A percentile compares a stretch with the other conserved stretches of the same genome.
phyloP scores from a whole-genome alignment of 2,888 invertebrate genomes.

The Philhelius pedissequus region DNA sequence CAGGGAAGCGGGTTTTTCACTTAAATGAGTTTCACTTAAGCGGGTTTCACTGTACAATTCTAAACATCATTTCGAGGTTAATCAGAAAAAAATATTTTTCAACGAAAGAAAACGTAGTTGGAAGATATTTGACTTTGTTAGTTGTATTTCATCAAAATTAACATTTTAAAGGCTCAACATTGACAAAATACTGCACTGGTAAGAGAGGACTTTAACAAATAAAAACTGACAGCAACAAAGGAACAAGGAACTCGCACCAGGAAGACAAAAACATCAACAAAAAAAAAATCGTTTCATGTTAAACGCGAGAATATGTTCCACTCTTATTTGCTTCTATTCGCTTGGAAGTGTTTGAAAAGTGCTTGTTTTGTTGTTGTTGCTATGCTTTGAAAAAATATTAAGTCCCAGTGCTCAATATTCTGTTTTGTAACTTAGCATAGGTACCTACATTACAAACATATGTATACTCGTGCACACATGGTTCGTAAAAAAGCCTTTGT shows the following conservation, averaged over 20 bases:
- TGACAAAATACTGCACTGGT: not conserved
- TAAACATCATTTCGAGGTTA: too few relatives aligned
- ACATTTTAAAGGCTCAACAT: not conserved
- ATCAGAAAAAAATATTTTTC: too few relatives aligned
- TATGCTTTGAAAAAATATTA: slow-evolving; percentile 25
- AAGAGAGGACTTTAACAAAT: not conserved
- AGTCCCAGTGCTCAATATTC: not conserved
- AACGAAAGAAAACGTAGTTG: too few relatives aligned
- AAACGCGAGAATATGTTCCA: slow-evolving; percentile 42
- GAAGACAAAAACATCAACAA: not conserved
- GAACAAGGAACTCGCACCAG: slow-evolving; percentile 5
- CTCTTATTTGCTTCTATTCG: slow-evolving; percentile 16
- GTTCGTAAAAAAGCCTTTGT: slow-evolving; percentile 26
- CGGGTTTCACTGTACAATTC: too few relatives aligned
- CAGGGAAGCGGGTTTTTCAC: too few relatives aligned
- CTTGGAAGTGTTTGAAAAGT: slow-evolving; percentile 20
- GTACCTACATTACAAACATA: not conserved
- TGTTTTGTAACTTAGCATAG: not conserved
- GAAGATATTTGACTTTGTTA: too few relatives aligned
- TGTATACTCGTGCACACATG: too few relatives aligned
- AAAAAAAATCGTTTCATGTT: slow-evolving; percentile 14
- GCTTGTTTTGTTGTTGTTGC: slow-evolving; percentile 6
- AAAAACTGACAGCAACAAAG: not conserved
- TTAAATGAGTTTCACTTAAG: too few relatives aligned
- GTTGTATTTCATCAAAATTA: too few relatives aligned